These are phyloP conservation scores for Phrynosoma blainvillii DNA, from an alignment of 2,113 vertebrate species.

Conservation along the genomic window DNA sequence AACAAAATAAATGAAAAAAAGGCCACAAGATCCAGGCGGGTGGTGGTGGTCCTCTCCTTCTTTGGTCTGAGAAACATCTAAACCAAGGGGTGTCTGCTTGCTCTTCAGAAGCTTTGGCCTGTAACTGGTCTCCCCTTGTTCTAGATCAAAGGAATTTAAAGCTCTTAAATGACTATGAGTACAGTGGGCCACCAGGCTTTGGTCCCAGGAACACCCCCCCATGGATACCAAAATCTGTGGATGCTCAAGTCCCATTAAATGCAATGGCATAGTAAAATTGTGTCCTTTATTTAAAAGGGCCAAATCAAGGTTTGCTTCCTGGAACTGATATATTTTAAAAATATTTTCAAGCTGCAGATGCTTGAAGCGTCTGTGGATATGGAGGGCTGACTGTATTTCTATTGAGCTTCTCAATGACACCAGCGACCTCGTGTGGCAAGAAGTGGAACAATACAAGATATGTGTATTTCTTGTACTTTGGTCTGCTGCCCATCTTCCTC, in stretches of 20 bases:
- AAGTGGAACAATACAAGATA: not conserved
- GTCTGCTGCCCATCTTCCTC: too few species aligned
- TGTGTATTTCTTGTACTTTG: not conserved
- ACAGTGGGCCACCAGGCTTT: too few species aligned
- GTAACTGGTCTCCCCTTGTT: not conserved
- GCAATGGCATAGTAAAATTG: too few species aligned
- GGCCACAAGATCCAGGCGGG: not conserved
- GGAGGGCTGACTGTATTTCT: not conserved
- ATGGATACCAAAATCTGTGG: too few species aligned
- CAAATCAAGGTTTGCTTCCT: too few species aligned
- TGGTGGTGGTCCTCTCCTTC: not conserved
- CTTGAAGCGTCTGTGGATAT: too few species aligned
- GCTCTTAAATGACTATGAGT: too few species aligned
- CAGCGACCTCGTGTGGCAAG: constrained; percentile 67
- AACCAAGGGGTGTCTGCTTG: not conserved
- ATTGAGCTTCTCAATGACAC: constrained; percentile 16
- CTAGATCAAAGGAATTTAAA: not conserved
- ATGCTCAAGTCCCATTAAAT: too few species aligned
- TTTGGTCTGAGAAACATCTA: not conserved
- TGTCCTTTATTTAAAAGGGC: too few species aligned
- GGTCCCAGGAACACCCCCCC: too few species aligned
- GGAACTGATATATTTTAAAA: too few species aligned
- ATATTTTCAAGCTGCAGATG: too few species aligned
- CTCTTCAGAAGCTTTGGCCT: not conserved
- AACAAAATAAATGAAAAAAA: not conserved